These are phyloP conservation scores for Melozone crissalis DNA, from an alignment of 2,113 vertebrate species.

Conservation along the genomic window DNA sequence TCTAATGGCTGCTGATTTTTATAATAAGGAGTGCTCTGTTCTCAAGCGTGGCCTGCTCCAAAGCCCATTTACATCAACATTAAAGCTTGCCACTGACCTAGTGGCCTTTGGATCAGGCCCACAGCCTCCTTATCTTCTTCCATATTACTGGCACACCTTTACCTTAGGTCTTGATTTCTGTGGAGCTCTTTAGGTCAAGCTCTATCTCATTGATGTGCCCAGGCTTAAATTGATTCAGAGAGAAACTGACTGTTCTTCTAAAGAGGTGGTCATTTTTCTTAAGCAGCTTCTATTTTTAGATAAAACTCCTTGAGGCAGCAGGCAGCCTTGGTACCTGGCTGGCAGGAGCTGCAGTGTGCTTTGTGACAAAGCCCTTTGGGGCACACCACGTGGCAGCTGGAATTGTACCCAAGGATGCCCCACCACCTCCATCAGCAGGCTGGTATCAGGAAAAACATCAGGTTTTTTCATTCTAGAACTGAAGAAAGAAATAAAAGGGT, in stretches of 20 bases:
- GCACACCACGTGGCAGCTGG: background rate
- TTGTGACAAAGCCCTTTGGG: background rate
- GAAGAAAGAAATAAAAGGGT: background rate
- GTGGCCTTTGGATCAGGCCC: slow-evolving; percentile 43
- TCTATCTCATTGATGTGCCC: slow-evolving; percentile 44
- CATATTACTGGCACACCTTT: slow-evolving; percentile 27
- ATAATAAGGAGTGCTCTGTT: background rate
- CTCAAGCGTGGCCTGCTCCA: background rate
- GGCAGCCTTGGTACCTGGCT: background rate
- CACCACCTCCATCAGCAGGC: background rate
- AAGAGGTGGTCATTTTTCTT: slow-evolving; percentile 61
- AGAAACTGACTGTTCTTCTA: slow-evolving; percentile 48
- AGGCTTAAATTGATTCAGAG: slow-evolving; percentile 50
- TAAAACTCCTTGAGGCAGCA: slow-evolving; percentile 1
- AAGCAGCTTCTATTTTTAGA: slow-evolving; percentile 58
- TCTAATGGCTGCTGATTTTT: background rate
- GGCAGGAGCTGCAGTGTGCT: background rate
- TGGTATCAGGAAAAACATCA: background rate
- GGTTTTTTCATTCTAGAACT: background rate
- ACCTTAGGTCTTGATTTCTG: slow-evolving; percentile 49
- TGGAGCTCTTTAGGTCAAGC: slow-evolving; percentile 57
- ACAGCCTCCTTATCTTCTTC: slow-evolving; percentile 32
- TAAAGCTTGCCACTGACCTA: slow-evolving; percentile 47
- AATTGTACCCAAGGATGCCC: background rate
- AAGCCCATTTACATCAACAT: slow-evolving; percentile 43